Evolutionary conservation across 1,140 invertebrate genomes (phyloP), one percentile per base, ranked within the genome.

Genomic region (Dendroctonus valens): DNA sequence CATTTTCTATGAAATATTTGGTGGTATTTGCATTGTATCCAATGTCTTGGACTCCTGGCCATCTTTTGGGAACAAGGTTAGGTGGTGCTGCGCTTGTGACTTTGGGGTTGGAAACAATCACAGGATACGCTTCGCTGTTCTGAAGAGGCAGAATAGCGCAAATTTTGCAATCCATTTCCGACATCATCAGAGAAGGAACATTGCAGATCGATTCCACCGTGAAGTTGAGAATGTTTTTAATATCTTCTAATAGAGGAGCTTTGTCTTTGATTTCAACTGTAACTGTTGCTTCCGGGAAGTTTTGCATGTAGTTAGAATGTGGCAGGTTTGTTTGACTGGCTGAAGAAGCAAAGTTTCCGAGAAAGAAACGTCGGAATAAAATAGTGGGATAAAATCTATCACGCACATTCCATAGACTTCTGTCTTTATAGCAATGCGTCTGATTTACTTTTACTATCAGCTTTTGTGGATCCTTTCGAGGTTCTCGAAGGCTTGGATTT

Each of bases 151-250:
- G 41, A 37, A 67, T 60, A 37, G 59, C 26, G 48, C 73, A 71
- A 12, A 73, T 53, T 42, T 57, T 65, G 50, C 67, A 74, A 6
- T 74, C 60, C 69, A 73, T 70, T 38, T 73, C 70, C 7, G 61
- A 12, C 14, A 40, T 38, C 69, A 76, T 72, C 11, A 72, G 39
- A 15, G 39, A 12, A 9, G 72, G 74, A 11, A 72, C 42, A 60
- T 74, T 74, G 49, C 66, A 76, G 64, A 75, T 72, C 0, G 72
- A 71, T 62, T 76, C 72, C 1, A 73, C 48, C 6, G 74, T 75
- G 48, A 75, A 65, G 50, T 71, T 69, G 7, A 75, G 38, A 57
- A 75, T 62, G 15, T 61, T 65, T 5, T 65, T 57, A 3, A 52
- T 41, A 52, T 65, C 42, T 5, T 52, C 46, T 38, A 57, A 3